These are phyloP conservation scores for Pygmarrhopalites habei DNA, from an alignment of 1,140 invertebrate species.

Conservation along the genomic window DNA sequence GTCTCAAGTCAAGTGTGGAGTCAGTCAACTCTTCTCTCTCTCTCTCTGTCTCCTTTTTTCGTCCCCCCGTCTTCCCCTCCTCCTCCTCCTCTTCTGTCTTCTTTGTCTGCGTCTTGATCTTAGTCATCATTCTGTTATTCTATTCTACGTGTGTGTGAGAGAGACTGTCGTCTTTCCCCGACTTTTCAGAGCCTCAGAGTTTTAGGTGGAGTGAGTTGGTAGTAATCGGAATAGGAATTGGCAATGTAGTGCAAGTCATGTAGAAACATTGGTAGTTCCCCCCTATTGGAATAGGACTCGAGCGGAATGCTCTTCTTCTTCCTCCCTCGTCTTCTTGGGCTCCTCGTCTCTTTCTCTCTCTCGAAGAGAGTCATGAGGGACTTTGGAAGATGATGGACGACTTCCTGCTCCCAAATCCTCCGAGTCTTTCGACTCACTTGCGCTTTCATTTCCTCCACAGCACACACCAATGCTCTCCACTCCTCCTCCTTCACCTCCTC, in stretches of 20 bases:
- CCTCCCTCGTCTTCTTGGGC: neutral
- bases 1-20: too few relatives aligned
- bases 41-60: too few relatives aligned
- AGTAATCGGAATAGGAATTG: neutral
- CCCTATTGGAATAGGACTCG: conserved; percentile 20
- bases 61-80: too few relatives aligned
- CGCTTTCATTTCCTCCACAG: conserved; percentile 32
- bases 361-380: conserved; percentile 9
- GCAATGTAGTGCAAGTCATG: conserved; percentile 24
- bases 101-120: too few relatives aligned
- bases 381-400: conserved; percentile 27
- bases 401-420: conserved; percentile 26
- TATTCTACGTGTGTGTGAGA: too few relatives aligned
- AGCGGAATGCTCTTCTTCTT: neutral
- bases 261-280: conserved; percentile 24
- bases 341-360: too few relatives aligned
- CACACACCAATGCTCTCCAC: conserved; percentile 16
- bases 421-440: conserved; percentile 32
- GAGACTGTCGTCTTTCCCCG: too few relatives aligned
- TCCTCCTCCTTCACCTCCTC: neutral
- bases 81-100: too few relatives aligned
- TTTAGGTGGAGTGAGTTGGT: neutral
- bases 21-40: too few relatives aligned
- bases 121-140: too few relatives aligned
- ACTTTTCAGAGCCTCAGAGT: too few relatives aligned